Conservation (phyloP, 2,113 vertebrate species). For the Diadophis punctatus region DNA sequence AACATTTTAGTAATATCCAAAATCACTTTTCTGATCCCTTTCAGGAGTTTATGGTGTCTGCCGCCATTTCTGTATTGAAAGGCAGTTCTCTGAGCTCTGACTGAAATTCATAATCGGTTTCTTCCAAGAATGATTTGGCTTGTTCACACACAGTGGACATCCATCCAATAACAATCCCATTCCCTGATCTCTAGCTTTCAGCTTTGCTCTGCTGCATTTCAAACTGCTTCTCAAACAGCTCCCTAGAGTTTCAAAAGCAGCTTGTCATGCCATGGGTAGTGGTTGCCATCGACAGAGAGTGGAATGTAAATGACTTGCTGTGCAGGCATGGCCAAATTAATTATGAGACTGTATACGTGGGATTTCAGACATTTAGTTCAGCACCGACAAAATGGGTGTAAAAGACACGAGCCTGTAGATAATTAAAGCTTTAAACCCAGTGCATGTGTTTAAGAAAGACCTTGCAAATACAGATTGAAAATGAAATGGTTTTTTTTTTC, state of each 20-base stretch:
- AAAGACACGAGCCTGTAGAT: not conserved
- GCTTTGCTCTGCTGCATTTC: not conserved
- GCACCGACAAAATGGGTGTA: not conserved
- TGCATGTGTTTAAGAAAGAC: slow-evolving; percentile 9
- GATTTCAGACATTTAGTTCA: not conserved
- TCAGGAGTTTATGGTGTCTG: not conserved
- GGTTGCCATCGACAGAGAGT: not conserved
- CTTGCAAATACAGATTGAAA: slow-evolving; percentile 5
- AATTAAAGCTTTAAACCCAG: slow-evolving; percentile 12
- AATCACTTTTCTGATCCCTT: not conserved
- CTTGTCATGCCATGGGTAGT: not conserved
- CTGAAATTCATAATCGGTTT: not conserved
- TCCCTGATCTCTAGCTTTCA: not conserved
- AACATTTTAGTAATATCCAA: not conserved
- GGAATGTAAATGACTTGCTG: not conserved
- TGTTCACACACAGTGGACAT: not conserved
- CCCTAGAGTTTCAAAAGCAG: slow-evolving; percentile 3
- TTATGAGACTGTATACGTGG: not conserved
- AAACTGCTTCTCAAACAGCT: not conserved
- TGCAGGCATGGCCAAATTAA: not conserved
- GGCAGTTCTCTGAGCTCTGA: not conserved
- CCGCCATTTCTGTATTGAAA: not conserved
- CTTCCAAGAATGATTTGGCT: not conserved
- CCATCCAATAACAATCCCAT: not conserved
- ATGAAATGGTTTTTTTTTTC: not conserved